Conservation (phyloP, 2,113 vertebrate genomes). For the Hippocampus zosterae region DNA sequence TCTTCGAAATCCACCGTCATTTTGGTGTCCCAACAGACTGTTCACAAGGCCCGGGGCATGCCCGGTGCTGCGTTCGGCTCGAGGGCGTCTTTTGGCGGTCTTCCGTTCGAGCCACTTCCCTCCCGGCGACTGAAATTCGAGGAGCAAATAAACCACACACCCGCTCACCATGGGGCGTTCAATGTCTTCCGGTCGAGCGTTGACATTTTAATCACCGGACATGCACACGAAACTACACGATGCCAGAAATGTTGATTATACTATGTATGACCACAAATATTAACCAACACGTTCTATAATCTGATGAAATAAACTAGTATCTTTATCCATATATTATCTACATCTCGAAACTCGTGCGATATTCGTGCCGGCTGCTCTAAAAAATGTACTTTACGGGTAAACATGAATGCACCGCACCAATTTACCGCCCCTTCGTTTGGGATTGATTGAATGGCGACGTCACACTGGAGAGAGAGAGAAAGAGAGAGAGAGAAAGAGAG, state of each 20-base stretch:
- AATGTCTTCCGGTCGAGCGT: fast-evolving
- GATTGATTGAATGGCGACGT: constrained; percentile 7
- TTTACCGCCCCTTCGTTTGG: not conserved
- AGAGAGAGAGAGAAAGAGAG: not conserved
- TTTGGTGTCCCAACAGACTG: constrained; percentile 29
- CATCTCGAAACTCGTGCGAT: too few species aligned
- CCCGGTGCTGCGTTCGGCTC: constrained; percentile 13
- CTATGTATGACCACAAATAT: not conserved
- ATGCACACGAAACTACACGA: not conserved
- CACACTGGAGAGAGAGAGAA: not conserved
- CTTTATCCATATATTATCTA: too few species aligned
- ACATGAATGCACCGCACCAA: not conserved
- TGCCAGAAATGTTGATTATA: not conserved
- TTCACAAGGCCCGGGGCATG: constrained; percentile 66
- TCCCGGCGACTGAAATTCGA: constrained; percentile 8
- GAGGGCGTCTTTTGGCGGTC: not conserved
- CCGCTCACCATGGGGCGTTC: constrained; percentile 31
- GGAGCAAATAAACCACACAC: not conserved
- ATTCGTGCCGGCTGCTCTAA: too few species aligned
- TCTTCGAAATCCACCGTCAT: constrained; percentile 83
- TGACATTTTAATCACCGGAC: not conserved
- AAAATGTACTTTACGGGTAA: not conserved
- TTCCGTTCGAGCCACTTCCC: not conserved
- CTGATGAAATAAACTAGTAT: too few species aligned
- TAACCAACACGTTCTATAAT: not conserved